Conservation (phyloP, 2,113 vertebrate genomes). For the Rhinoptilus africanus region DNA sequence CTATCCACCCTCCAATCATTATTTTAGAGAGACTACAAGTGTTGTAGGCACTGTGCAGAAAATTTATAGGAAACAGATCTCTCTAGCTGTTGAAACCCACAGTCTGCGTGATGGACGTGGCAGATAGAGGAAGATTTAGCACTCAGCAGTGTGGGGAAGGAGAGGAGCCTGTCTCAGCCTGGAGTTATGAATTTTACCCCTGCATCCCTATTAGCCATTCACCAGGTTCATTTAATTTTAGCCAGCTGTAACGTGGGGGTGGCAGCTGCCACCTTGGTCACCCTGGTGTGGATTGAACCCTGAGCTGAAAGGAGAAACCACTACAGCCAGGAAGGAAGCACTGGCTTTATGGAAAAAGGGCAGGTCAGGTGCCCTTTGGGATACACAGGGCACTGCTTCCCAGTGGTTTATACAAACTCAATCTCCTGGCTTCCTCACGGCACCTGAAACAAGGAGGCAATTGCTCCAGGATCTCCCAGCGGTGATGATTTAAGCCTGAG, state of each 20-base stretch:
- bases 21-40: conserved; percentile 42
- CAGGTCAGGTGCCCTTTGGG: not conserved
- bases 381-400: not conserved
- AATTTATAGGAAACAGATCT: conserved; percentile 37
- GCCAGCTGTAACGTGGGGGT: rapidly evolving
- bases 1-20: conserved; percentile 41
- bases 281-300: rapidly evolving
- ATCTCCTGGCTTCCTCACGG: not conserved
- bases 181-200: not conserved
- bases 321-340: not conserved
- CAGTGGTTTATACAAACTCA: not conserved
- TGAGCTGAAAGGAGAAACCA: not conserved
- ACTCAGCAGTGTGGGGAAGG: not conserved
- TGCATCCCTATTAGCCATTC: rapidly evolving
- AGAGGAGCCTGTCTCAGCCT: not conserved
- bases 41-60: not conserved
- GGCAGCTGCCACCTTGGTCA: not conserved
- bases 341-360: not conserved
- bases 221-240: not conserved
- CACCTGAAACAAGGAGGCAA: not conserved
- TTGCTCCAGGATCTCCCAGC: not conserved
- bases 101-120: not conserved
- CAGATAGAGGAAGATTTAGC: conserved; percentile 1
- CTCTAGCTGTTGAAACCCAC: not conserved
- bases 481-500: not conserved